Base-by-base conservation (phyloP, 2,797 vertebrate genomes). In the Acrocephalus scirpaceus region DNA sequence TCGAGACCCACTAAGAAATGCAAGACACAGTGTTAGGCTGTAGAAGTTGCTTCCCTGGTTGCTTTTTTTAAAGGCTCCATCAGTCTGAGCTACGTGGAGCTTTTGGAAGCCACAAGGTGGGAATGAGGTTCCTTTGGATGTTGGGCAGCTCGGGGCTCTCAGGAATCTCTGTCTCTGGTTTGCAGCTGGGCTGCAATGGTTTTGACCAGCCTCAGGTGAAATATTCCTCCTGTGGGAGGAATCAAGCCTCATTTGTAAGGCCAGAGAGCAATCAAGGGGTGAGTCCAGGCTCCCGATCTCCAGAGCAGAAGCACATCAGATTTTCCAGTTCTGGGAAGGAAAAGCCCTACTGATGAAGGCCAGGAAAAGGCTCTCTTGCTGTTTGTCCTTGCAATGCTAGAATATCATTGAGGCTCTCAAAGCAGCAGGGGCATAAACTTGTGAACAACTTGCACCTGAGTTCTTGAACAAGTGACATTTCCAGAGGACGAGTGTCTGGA, bases 1-100 rank as follows among this genome's bases (percentile, higher is more conserved):
- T 73, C 32, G 40, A 44, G 36, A 32, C 36, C 25, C 18, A 15
- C 30, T 11, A 15, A 58, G 44, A 54, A 71, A 53, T 22, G 17
- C 38, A 60, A 57, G 57, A 47, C 72, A 45, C 30, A 14, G n/a
- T 2, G 16, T 47, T 32, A 34, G 64, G 58, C 87, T 69, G 36
- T 18, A 36, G 21, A 29, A n/a, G 10, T 51, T 36, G 25, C 20
- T 86, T 48, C 66, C 21, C 5, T 20, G 67, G 10, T 30, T 61
- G 60, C 8, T 36, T 60, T 60, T 60, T 27, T 17, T 21, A 77
- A 90, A 83, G 42, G 44, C 56, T 76, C 70, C 48, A 5, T 29
- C 40, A 47, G 5, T 16, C 26, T 38, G 13, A 61, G 9, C 32
- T 50, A 1, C 0, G 0, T 7, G 23, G 27, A 74, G 25, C 20